Percentiles rank a stretch among this genome's conserved stretches.
These are phyloP conservation scores for Tetrapedia diversipes DNA, from an alignment of 2,888 invertebrate species.

Conservation along the genomic window DNA sequence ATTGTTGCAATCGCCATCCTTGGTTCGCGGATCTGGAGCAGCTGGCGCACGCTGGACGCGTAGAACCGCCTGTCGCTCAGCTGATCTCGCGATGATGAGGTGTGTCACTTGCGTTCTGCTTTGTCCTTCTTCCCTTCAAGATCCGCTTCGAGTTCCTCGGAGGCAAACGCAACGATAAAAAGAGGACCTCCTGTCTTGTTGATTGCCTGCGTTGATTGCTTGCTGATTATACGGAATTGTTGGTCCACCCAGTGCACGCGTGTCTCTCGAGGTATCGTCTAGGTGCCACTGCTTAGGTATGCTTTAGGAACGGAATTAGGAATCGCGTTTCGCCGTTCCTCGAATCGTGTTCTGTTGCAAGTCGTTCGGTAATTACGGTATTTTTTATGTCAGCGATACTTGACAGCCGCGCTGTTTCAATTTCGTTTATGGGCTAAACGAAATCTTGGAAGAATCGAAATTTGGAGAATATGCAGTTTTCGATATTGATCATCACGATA, in stretches of 20 bases:
- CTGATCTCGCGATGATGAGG: constrained; percentile 28
- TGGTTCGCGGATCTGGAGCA: constrained; percentile 79
- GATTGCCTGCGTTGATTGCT: too few relatives aligned
- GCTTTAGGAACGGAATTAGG: constrained; percentile 21
- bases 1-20: constrained; percentile 79
- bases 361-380: neutral
- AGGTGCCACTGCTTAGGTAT: constrained; percentile 10
- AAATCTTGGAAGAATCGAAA: too few relatives aligned
- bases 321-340: constrained; percentile 28
- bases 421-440: neutral
- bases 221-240: neutral
- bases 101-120: constrained; percentile 16
- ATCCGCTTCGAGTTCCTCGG: neutral
- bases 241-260: neutral
- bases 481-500: too few relatives aligned
- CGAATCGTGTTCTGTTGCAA: constrained; percentile 22
- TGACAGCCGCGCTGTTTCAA: neutral
- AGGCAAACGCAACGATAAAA: neutral
- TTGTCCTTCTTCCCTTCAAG: neutral
- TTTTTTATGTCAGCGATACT: neutral
- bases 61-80: constrained; percentile 11
- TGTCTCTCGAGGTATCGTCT: neutral
- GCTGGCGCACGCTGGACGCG: constrained; percentile 51
- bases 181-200: too few relatives aligned
- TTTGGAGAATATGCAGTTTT: too few relatives aligned